Base-by-base conservation (phyloP, 2,888 invertebrate genomes). In the Eupithecia inturbata region DNA sequence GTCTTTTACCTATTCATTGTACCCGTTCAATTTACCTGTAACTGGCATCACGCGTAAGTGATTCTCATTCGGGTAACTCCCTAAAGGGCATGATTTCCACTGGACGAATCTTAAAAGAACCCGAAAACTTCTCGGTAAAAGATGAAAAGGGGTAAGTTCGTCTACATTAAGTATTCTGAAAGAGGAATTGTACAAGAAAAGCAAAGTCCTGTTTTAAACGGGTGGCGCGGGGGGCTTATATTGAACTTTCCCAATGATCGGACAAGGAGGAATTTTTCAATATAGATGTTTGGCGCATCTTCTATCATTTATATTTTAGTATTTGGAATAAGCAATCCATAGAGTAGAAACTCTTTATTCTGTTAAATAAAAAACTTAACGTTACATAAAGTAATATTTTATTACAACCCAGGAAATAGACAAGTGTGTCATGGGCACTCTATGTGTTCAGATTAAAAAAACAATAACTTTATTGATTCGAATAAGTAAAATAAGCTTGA, bases 121-220 rank as follows among this genome's bases (percentile, higher is more conserved):
- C 87, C 88, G 84, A 89, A 88, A 92, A 92, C 86, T 92, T 92
- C 87, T 85, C 80, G 78, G 85, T 64, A 85, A 89, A 86, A 88
- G 89, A 90, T 88, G 89, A 91, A 92, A 92, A 91, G 91, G 91
- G 91, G 90, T 90, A 74, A 57, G 60, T 70, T 89, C 87, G 77
- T 91, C 90, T 91, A 88, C 88, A 92, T 92, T 91, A 91, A 92
- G 90, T 92, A 92, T 92, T 92, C 89, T 85, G 86, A 92, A 91
- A 92, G 91, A 91, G 85, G 88, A 90, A 90, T 90, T 90, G 91
- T 91, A 91, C 89, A 90, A 91, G 92, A 92, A 92, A 92, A 92
- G 92, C 92, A 92, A 92, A 92, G 89, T 90, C 92, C 91, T 92
- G 93, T 93, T 91, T 90, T 89, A 90, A 90, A 89, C 87, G 87